A percentile compares a stretch with the other conserved stretches of the same genome.
Conservation (phyloP, 2,888 invertebrate genomes). For the Oscheius sp. region DNA sequence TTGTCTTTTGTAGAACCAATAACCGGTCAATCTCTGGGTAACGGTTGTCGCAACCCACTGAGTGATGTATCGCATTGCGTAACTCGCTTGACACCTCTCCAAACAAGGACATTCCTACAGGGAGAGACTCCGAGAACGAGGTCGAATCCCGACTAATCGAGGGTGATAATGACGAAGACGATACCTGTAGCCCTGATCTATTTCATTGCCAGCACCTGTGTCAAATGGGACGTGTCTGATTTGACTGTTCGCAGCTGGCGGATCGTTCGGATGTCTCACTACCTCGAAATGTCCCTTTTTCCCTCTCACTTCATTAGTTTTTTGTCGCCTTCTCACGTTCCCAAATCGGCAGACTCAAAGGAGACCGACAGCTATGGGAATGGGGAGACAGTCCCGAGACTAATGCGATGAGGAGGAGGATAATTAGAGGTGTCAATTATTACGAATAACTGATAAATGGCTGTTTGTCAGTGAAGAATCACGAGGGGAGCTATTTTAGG, state of each 20-base stretch:
- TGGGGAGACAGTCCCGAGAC: no score
- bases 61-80: background rate
- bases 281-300: background rate
- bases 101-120: background rate
- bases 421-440: no score
- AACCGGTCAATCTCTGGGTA: background rate
- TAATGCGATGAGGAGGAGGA: no score
- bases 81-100: background rate
- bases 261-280: background rate
- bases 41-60: slow-evolving; percentile 4
- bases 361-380: no score
- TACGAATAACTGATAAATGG: no score
- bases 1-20: no score
- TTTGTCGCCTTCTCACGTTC: no score
- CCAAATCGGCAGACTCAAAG: no score
- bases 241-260: background rate
- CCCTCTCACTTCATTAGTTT: background rate
- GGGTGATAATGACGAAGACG: background rate
- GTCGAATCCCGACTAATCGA: no score
- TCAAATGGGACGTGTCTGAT: background rate
- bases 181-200: background rate
- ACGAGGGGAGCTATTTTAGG: no score
- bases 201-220: background rate
- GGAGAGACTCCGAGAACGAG: no score
- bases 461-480: no score